Conservation (phyloP, 2,888 invertebrate genomes). For the Dynastes hyllus region DNA sequence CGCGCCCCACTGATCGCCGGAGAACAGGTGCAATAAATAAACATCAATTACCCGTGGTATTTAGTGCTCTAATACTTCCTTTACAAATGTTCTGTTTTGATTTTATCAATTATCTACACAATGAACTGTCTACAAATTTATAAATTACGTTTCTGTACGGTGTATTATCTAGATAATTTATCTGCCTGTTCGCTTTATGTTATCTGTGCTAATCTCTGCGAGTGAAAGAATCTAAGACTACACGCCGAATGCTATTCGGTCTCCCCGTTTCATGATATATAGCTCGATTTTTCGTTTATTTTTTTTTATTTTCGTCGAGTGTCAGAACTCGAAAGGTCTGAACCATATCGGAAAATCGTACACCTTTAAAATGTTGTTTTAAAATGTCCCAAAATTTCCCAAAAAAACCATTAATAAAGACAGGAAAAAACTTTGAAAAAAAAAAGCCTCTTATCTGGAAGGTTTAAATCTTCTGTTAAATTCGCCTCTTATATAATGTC, state of each 20-base stretch:
- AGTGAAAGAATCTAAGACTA: slow-evolving; percentile 25
- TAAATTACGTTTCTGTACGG: slow-evolving; percentile 50
- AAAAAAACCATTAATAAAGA: too few relatives aligned
- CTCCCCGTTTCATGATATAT: slow-evolving; percentile 23
- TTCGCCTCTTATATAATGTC: too few relatives aligned
- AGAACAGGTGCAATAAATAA: slow-evolving; percentile 50
- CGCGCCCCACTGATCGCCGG: slow-evolving; percentile 16
- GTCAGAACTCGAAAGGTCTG: slow-evolving; percentile 5
- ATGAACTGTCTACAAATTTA: slow-evolving; percentile 53
- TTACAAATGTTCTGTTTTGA: slow-evolving; percentile 51
- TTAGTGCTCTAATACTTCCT: slow-evolving; percentile 51
- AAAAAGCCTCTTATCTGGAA: too few relatives aligned
- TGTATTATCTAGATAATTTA: slow-evolving; percentile 51
- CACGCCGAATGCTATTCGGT: neutral
- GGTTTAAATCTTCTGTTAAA: too few relatives aligned
- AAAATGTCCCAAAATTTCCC: too few relatives aligned
- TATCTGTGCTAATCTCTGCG: slow-evolving; percentile 37
- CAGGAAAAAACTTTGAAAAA: too few relatives aligned
- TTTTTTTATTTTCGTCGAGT: slow-evolving; percentile 24
- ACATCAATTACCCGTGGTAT: slow-evolving; percentile 49
- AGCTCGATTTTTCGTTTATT: slow-evolving; percentile 1
- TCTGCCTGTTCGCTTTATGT: slow-evolving; percentile 47
- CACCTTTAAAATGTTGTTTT: too few relatives aligned
- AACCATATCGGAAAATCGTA: too few relatives aligned
- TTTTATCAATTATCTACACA: slow-evolving; percentile 53